Base-by-base conservation (phyloP, 1,140 invertebrate species). In the Paralvinella palmiformis region DNA sequence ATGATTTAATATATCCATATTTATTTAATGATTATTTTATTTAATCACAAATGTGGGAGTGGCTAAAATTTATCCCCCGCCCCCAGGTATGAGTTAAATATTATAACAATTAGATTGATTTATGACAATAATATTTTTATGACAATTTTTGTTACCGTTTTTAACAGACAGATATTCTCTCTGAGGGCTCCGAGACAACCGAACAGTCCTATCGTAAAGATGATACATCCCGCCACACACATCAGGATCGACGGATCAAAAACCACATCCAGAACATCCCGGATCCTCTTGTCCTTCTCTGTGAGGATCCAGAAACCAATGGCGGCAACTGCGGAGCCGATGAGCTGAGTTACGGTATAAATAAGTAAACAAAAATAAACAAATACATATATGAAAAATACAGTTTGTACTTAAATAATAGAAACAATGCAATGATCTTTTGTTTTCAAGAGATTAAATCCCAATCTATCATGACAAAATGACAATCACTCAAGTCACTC, bases 141-240 rank as follows among this genome's bases (percentile, higher is more conserved):
- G n/a, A n/a, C n/a, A n/a, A n/a, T n/a, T n/a, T n/a, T n/a, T n/a
- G n/a, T 88, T 84, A 94, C 91, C 82, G 93, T 89, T 86, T 93
- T 92, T 0, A 96, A 84, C 59, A 96, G 83, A 76, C 89, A 91
- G 1, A 90, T 93, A 75, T 96, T 96, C 84, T 97, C 93, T 65
- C 94, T 81, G 17, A 96, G 83, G 3, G 93, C 92, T n/a, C 93
- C 94, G 20, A 96, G 68, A 76, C 91, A 94, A 5, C 93, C 92
- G 52, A 91, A 89, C 79, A 94, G 93, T 79, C 91, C 90, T 36
- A 93, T 89, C 56, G 92, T 86, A 75, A 94, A 93, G n/a, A 94
- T 87, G 33, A 95, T 87, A 17, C 85, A 87, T 32, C 92, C 93
- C 33, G 90, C 86, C 59, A 95, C 87, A 15, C 92, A 87, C 81